Conservation (phyloP, 2,888 invertebrate species). For the Apodemia hepburni region DNA sequence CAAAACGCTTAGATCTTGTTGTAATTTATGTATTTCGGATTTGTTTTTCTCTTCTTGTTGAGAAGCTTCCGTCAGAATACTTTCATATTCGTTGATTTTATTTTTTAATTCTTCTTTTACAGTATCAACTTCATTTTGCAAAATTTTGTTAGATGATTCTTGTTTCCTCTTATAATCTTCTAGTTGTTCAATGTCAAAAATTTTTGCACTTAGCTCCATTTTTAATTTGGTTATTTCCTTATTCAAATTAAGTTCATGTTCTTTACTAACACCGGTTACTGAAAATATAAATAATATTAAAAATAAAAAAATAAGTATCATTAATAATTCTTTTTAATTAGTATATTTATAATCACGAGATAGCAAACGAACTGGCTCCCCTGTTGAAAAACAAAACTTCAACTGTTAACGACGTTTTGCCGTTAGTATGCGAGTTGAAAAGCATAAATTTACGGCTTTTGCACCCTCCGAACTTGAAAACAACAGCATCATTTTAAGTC, state of each 20-base stretch:
- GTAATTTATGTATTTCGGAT: constrained; percentile 60
- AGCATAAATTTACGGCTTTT: too few relatives aligned
- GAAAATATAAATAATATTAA: constrained; percentile 33
- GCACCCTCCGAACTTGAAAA: too few relatives aligned
- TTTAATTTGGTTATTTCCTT: constrained; percentile 75
- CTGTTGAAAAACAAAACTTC: too few relatives aligned
- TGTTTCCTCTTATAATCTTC: constrained; percentile 65
- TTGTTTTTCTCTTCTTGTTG: constrained; percentile 65
- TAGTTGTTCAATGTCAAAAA: constrained; percentile 74
- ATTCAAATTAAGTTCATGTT: constrained; percentile 70
- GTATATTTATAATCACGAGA: too few relatives aligned
- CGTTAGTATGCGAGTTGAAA: too few relatives aligned
- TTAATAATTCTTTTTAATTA: not conserved
- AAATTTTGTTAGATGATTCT: constrained; percentile 51
- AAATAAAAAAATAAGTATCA: not conserved
- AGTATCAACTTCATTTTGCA: constrained; percentile 60
- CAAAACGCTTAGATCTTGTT: constrained; percentile 57
- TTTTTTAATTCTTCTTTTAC: constrained; percentile 58
- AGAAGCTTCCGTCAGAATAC: constrained; percentile 59
- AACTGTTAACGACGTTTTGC: too few relatives aligned
- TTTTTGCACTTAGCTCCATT: constrained; percentile 78
- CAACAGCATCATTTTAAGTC: too few relatives aligned
- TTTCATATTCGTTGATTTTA: constrained; percentile 73
- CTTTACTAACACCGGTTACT: constrained; percentile 68
- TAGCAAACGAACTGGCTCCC: too few relatives aligned